Base-by-base conservation (phyloP, 1,140 invertebrate species). In the Streblospio benedicti region DNA sequence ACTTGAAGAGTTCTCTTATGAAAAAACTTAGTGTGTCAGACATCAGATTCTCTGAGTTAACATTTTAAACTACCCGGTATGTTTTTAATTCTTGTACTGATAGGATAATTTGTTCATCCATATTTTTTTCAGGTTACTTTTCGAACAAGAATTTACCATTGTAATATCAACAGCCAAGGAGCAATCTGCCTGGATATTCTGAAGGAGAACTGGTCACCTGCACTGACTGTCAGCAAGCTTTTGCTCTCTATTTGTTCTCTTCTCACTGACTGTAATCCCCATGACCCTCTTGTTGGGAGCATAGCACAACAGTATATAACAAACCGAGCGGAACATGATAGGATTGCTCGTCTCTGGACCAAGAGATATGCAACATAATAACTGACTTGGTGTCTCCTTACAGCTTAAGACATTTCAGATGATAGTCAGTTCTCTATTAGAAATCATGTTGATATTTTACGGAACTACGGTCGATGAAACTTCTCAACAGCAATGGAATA, bases 301-400 rank as follows among this genome's bases (percentile, higher is more conserved):
- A 97, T 99, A 82, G 94, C 94, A 35, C 94, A 92, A 64, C 93
- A 97, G 83, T 98, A 95, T 82, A 82, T 96, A 65, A 91, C 94
- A 77, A 97, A 98, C 81, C 84, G 93, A 57, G 90, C 94, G 79
- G 93, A 97, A 78, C 94, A 98, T 73, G 95, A 99, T 81, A 87
- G 92, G 74, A 94, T 94, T 77, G 95, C 95, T 64, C 85, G 93
- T 74, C 85, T 95, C 65, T 99, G 95, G 95, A 98, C 94, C 68
- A 97, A 97, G 79, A 85, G 93, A 70, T 99, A 94, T 78, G 91
- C 93, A 58, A 93, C 91, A 30, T 59, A 50, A 56, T n/a, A n/a
- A n/a, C n/a, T n/a, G n/a, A n/a, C n/a, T n/a, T n/a, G n/a, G n/a
- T n/a, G n/a, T n/a, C n/a, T n/a, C n/a, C n/a, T n/a, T n/a, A n/a